A percentile compares a stretch with the other conserved stretches of the same genome.
These are phyloP conservation scores for Gonatopus flavifemur DNA, from an alignment of 1,140 invertebrate species.

Conservation along the genomic window DNA sequence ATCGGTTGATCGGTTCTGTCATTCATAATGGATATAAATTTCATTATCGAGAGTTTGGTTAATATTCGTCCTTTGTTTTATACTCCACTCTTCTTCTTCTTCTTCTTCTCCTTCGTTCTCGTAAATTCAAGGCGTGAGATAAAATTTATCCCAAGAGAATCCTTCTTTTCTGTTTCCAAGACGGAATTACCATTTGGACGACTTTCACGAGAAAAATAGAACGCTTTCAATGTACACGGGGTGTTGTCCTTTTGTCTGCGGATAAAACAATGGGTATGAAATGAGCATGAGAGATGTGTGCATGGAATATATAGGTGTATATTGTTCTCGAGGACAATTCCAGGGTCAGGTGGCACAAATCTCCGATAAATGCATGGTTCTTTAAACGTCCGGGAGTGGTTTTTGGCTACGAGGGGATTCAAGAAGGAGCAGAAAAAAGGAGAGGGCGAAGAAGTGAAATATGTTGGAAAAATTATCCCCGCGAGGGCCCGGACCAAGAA, in stretches of 20 bases:
- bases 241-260: background rate
- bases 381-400: constrained; percentile 18
- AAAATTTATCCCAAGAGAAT: too few species aligned
- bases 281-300: too few species aligned
- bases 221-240: background rate
- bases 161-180: too few species aligned
- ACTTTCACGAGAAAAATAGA: background rate
- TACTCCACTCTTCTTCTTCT: too few species aligned
- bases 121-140: too few species aligned
- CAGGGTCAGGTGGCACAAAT: constrained; percentile 1
- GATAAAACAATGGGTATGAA: background rate
- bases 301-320: too few species aligned
- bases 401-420: background rate
- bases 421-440: background rate
- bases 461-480: constrained; percentile 32
- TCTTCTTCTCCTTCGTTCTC: too few species aligned
- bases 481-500: constrained; percentile 1
- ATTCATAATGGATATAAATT: too few species aligned
- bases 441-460: constrained; percentile 20
- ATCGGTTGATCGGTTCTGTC: too few species aligned
- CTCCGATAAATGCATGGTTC: constrained; percentile 24
- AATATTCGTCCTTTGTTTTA: too few species aligned
- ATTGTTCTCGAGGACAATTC: constrained; percentile 8
- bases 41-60: too few species aligned
- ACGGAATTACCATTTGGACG: too few species aligned